Conservation (phyloP, 2,888 invertebrate species). For the Alloscopus bannaensis region DNA sequence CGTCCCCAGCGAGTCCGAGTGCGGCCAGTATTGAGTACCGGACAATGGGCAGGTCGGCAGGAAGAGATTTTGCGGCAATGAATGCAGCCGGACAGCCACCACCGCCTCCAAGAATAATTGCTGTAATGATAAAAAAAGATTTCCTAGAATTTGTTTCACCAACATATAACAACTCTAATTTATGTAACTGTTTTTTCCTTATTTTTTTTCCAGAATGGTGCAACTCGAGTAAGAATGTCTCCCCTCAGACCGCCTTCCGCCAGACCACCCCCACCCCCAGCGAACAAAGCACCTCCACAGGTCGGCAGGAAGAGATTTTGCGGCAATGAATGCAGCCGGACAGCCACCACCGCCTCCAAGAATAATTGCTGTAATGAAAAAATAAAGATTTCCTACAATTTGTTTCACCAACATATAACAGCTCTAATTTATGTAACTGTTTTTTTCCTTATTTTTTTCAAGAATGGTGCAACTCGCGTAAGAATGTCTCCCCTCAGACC, state of each 20-base stretch:
- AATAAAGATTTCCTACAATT: not conserved
- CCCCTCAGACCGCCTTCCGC: conserved; percentile 77
- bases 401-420: too few relatives aligned
- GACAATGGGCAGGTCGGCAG: conserved; percentile 70
- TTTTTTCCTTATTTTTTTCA: conserved; percentile 29
- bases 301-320: conserved; percentile 65
- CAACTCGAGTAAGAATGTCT: conserved; percentile 57
- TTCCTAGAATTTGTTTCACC: conserved; percentile 4
- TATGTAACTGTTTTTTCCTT: too few relatives aligned
- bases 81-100: conserved; percentile 70
- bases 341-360: conserved; percentile 73
- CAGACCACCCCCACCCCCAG: conserved; percentile 77
- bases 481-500: conserved; percentile 74
- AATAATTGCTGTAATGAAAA: conserved; percentile 69
- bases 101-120: conserved; percentile 72
- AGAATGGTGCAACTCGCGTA: conserved; percentile 67
- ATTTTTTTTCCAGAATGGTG: conserved; percentile 65
- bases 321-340: conserved; percentile 60
- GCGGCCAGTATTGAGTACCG: conserved; percentile 69
- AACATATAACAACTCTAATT: too few relatives aligned
- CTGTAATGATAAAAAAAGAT: conserved; percentile 52
- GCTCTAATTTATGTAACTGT: not conserved
- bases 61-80: conserved; percentile 63
- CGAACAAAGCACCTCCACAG: conserved; percentile 68
- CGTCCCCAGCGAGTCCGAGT: conserved; percentile 73